phyloP scores from a whole-genome alignment of 2,888 invertebrate genomes.

The Hermaeophaga mercurialis region DNA sequence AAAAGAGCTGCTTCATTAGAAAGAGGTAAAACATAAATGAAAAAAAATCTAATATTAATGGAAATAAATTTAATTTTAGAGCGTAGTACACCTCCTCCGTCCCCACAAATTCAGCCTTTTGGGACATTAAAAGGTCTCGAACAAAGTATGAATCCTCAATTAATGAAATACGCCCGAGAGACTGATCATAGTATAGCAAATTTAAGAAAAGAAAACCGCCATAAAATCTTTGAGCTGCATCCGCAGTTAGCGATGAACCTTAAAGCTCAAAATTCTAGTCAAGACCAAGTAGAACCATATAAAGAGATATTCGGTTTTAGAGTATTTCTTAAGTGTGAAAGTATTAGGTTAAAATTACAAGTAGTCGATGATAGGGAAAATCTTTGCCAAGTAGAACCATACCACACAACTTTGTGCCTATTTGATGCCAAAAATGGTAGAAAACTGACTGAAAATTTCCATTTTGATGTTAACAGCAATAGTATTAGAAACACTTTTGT shows the following conservation, averaged over 20 bases:
- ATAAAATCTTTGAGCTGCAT: constrained; percentile 78
- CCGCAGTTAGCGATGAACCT: constrained; percentile 62
- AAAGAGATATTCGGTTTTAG: constrained; percentile 88
- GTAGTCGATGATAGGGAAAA: constrained; percentile 78
- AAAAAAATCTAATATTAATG: neutral
- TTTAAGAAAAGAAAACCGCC: constrained; percentile 78
- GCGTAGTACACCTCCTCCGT: constrained; percentile 63
- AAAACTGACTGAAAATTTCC: constrained; percentile 93
- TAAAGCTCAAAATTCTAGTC: constrained; percentile 51
- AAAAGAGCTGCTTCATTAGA: constrained; percentile 73
- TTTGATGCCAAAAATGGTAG: constrained; percentile 87
- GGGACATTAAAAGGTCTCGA: constrained; percentile 87
- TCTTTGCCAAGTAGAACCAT: constrained; percentile 86
- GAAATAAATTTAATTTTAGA: constrained; percentile 42
- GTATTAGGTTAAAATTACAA: constrained; percentile 78
- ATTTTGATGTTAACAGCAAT: constrained; percentile 83
- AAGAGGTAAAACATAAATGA: constrained; percentile 55
- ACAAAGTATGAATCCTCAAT: constrained; percentile 90
- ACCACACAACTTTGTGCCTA: constrained; percentile 85
- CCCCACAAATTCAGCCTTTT: constrained; percentile 69
- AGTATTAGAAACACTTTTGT: constrained; percentile 67
- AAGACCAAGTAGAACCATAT: constrained; percentile 69
- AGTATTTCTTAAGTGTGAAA: constrained; percentile 82
- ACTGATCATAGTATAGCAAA: constrained; percentile 86
- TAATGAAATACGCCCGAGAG: constrained; percentile 88